Percentiles rank a stretch among this genome's conserved stretches.
phyloP scores from a whole-genome alignment of 2,113 vertebrate genomes.

The Pygathrix nemaeus region DNA sequence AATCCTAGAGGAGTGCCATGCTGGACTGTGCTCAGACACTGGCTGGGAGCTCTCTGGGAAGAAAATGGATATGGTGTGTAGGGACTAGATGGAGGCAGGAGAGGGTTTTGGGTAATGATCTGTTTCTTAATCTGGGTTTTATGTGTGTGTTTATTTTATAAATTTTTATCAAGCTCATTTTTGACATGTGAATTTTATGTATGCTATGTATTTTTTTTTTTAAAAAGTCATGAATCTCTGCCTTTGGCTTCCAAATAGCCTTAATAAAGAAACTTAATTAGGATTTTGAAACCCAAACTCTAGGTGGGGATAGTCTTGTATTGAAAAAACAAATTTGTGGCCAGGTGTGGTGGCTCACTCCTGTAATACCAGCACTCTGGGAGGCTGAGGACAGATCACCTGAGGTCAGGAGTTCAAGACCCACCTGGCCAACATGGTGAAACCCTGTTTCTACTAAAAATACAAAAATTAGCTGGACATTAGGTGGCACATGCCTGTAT shows the following conservation, averaged over 20 bases:
- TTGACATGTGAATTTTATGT: constrained; percentile 8
- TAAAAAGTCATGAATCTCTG: not conserved
- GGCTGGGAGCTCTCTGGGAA: not conserved
- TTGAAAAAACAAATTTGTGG: not conserved
- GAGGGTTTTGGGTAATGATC: not conserved
- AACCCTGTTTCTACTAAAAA: too few relatives aligned
- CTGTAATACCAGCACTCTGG: too few relatives aligned
- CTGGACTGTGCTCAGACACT: not conserved
- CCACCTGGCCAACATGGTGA: too few relatives aligned
- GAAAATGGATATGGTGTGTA: not conserved
- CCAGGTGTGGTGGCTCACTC: too few relatives aligned
- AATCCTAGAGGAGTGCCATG: not conserved
- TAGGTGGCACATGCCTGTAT: too few relatives aligned
- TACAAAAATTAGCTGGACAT: too few relatives aligned
- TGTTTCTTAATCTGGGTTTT: not conserved
- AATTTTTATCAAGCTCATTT: not conserved
- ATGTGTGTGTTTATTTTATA: not conserved
- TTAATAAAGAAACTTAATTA: not conserved
- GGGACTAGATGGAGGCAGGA: not conserved
- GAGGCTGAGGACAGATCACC: too few relatives aligned
- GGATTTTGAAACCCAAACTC: not conserved
- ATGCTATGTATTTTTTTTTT: not conserved
- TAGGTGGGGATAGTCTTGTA: not conserved
- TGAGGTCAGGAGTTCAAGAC: too few relatives aligned
- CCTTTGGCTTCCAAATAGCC: not conserved